Base-by-base conservation (phyloP, 2,888 invertebrate genomes). In the Muscina levida region DNA sequence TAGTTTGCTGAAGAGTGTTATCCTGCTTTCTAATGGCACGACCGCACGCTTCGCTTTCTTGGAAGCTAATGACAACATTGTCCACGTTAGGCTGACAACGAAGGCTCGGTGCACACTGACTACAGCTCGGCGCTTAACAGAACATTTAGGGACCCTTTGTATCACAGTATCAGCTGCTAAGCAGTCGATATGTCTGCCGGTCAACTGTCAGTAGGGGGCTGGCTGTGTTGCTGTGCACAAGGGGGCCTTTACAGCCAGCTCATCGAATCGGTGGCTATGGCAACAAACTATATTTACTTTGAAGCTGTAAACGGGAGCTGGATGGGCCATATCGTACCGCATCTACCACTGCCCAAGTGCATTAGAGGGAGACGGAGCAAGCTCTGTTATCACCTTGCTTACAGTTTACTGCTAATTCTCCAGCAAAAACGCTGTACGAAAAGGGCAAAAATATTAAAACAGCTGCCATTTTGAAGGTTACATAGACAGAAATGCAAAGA, bases 31-130 rank as follows among this genome's bases (percentile, higher is more conserved):
- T 74, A 62, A 73, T 75, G 75, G 77, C 81, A 82, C 84, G 76
- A 84, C 84, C 84, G 83, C 77, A 82, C 84, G 83, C 83, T 84
- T 84, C 84, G 83, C 84, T 78, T 74, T 79, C 84, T 83, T 82
- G 79, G 83, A 84, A 85, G 83, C 84, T 84, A 85, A 84, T 85
- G 85, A 82, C 81, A 82, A 72, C 76, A 82, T 75, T 74, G 76
- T 72, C 82, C 71, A 82, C 77, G 77, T 77, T 65, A 70, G 79
- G 78, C 79, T 82, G 68, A 82, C 73, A 83, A 85, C 73, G 85
- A 85, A 84, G 84, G 84, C 84, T 85, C 85, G 84, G 84, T 81
- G 71, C 73, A 82, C 72, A 79, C 76, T 71, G 59, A 72, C 17
- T 37, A 44, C 48, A 15, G 65, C 42, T 17, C 19, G 26, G 10